Conservation (phyloP, 2,113 vertebrate species). For the Alaudala cheleensis region DNA sequence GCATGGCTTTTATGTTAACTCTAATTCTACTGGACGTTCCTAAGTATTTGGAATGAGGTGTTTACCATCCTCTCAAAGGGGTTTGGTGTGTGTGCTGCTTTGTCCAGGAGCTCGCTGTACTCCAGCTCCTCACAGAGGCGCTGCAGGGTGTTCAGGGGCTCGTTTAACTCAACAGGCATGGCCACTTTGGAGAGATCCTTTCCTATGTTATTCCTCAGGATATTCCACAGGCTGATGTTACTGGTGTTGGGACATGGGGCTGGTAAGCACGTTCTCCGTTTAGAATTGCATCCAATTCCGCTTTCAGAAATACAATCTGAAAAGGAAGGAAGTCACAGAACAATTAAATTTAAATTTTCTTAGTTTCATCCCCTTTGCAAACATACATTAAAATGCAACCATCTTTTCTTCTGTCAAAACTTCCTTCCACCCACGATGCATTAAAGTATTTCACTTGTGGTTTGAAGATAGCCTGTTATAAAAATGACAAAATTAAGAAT, state of each 20-base stretch:
- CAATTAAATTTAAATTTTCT: background rate
- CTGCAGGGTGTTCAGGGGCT: slow-evolving; percentile 95
- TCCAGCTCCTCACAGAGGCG: slow-evolving; percentile 96
- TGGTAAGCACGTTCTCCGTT: slow-evolving; percentile 83
- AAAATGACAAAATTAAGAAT: background rate
- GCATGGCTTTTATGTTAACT: background rate
- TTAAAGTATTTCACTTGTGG: background rate
- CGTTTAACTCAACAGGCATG: slow-evolving; percentile 96
- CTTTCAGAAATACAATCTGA: slow-evolving; percentile 77
- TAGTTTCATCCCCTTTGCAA: background rate
- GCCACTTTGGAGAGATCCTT: slow-evolving; percentile 97
- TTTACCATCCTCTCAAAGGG: slow-evolving; percentile 91
- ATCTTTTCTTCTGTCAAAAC: background rate
- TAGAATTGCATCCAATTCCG: slow-evolving; percentile 52
- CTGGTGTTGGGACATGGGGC: slow-evolving; percentile 85
- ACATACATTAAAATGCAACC: background rate
- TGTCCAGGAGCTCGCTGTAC: slow-evolving; percentile 93
- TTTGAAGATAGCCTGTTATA: background rate
- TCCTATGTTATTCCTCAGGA: slow-evolving; percentile 95
- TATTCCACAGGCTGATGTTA: slow-evolving; percentile 95
- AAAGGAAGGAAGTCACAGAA: slow-evolving; percentile 11
- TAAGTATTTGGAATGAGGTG: background rate
- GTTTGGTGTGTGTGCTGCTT: slow-evolving; percentile 77
- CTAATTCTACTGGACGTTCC: background rate
- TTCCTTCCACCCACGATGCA: background rate